These are phyloP conservation scores for Drosophila paulistorum DNA, from an alignment of 1,140 invertebrate species.

Conservation along the genomic window DNA sequence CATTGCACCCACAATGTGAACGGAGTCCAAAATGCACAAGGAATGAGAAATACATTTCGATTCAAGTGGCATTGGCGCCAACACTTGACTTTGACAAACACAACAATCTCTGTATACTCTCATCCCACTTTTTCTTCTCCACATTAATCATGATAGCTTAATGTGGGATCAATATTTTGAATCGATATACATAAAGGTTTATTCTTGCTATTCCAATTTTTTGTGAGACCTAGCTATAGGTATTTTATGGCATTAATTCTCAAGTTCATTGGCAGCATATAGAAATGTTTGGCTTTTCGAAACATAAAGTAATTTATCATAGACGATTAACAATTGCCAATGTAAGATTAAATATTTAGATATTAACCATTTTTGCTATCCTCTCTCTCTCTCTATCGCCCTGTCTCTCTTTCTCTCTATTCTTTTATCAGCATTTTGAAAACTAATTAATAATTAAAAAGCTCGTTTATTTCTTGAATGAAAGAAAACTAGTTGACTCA, in stretches of 20 bases:
- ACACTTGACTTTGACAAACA: constrained; percentile 81
- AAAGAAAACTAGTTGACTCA: constrained; percentile 59
- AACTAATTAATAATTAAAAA: constrained; percentile 68
- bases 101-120: constrained; percentile 15
- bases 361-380: constrained; percentile 17
- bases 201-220: not conserved
- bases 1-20: constrained; percentile 41
- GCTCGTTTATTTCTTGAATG: constrained; percentile 53
- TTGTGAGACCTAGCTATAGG: not conserved
- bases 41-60: not conserved
- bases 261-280: not conserved
- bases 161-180: constrained; percentile 32
- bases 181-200: constrained; percentile 48
- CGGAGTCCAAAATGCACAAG: constrained; percentile 30
- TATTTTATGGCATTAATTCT: not conserved
- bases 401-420: not conserved
- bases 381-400: no score
- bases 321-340: not conserved
- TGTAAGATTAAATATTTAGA: constrained; percentile 25
- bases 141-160: constrained; percentile 67
- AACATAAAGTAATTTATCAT: not conserved
- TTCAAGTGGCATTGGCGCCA: constrained; percentile 75
- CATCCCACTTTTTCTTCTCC: not conserved
- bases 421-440: constrained; percentile 43
- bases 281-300: not conserved